Evolutionary conservation across 2,888 invertebrate genomes (phyloP).

Genomic region (Morpho achilles): DNA sequence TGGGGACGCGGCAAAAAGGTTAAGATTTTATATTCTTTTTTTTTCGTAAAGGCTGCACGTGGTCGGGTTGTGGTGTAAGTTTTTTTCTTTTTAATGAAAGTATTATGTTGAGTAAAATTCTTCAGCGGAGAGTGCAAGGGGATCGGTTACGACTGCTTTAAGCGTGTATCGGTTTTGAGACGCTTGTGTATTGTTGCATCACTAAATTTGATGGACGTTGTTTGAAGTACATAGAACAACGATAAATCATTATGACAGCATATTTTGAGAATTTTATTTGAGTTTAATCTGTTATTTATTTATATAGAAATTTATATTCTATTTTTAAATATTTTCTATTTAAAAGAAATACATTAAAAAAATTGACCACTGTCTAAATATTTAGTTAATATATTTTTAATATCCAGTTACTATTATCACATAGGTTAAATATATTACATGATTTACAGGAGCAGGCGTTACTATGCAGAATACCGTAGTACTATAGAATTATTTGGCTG

Average conservation of each 20-base stretch:
- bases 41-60: slow-evolving; percentile 66
- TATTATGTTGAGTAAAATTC: slow-evolving; percentile 69
- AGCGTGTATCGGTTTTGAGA: slow-evolving; percentile 31
- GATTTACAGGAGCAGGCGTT: no score
- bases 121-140: slow-evolving; percentile 41
- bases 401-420: no score
- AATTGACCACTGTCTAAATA: no score
- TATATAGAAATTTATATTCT: no score
- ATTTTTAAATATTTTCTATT: no score
- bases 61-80: slow-evolving; percentile 69
- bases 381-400: no score
- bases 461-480: no score
- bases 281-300: no score
- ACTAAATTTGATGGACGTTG: slow-evolving; percentile 16
- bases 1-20: slow-evolving; percentile 60
- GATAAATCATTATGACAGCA: background rate
- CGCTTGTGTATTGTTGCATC: slow-evolving; percentile 22
- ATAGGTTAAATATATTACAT: no score
- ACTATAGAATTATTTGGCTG: no score
- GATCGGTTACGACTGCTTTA: slow-evolving; percentile 53
- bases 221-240: slow-evolving; percentile 3
- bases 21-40: slow-evolving; percentile 58
- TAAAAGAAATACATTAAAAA: no score
- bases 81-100: slow-evolving; percentile 64
- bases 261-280: background rate